Conservation (phyloP, 2,113 vertebrate species). For the Catharus fuscescens region DNA sequence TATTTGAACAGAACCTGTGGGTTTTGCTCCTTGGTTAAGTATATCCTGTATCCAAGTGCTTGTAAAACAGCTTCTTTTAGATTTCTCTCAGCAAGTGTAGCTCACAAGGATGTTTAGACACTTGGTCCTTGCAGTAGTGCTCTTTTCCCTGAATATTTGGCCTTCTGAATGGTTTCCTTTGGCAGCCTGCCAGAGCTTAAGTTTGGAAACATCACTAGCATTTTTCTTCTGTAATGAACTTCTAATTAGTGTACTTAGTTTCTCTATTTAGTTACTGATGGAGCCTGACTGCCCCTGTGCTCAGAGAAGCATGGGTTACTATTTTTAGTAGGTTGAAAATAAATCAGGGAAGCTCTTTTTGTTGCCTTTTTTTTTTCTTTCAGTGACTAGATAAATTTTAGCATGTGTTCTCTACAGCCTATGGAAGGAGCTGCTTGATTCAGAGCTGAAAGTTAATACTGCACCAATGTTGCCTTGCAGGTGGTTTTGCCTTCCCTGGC, state of each 20-base stretch:
- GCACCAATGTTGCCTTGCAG: constrained; percentile 59
- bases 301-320: neutral
- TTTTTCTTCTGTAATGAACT: constrained; percentile 41
- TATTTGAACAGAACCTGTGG: neutral
- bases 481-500: constrained; percentile 94
- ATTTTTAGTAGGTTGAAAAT: constrained; percentile 3
- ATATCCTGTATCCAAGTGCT: neutral
- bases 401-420: neutral
- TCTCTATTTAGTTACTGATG: neutral
- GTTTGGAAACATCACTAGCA: constrained; percentile 36
- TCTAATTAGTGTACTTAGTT: constrained; percentile 49
- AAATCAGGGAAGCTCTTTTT: neutral
- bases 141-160: constrained; percentile 10
- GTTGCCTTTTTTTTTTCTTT: neutral
- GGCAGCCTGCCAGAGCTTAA: constrained; percentile 1
- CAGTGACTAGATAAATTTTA: neutral
- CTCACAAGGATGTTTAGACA: neutral
- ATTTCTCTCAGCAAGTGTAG: neutral
- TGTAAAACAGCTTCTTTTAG: neutral
- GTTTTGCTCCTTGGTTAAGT: neutral
- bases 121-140: neutral
- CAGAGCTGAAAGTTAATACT: neutral
- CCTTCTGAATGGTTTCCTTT: constrained; percentile 28
- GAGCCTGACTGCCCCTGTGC: neutral
- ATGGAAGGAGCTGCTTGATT: neutral